A percentile compares a stretch with the other conserved stretches of the same genome.
Conservation (phyloP, 2,888 invertebrate species). For the Mesochorus sp. region DNA sequence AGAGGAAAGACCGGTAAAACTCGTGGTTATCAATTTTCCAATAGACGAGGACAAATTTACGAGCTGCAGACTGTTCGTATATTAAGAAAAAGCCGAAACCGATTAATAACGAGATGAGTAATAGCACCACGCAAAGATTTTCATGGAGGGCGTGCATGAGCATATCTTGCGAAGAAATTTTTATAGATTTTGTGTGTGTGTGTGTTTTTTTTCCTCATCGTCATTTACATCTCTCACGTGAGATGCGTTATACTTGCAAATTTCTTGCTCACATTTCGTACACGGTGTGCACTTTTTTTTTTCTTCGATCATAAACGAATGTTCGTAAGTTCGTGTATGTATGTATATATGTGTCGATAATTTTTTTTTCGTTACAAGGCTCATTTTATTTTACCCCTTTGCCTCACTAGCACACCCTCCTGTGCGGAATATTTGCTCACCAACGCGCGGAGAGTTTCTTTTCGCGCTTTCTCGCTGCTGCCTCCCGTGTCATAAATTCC, state of each 20-base stretch:
- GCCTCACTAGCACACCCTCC: constrained; percentile 46
- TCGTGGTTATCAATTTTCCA: constrained; percentile 1
- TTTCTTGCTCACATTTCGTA: constrained; percentile 51
- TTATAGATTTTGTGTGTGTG: not conserved
- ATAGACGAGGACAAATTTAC: constrained; percentile 51
- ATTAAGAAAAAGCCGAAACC: constrained; percentile 47
- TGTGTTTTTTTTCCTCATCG: constrained; percentile 19
- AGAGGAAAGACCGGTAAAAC: not conserved
- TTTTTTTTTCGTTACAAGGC: not conserved
- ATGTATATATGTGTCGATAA: not conserved
- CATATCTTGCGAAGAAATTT: constrained; percentile 32
- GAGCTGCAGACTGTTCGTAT: constrained; percentile 27
- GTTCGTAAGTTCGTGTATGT: too few species aligned
- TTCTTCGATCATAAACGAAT: constrained; percentile 36
- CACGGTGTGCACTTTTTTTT: constrained; percentile 41
- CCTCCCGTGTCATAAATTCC: constrained; percentile 50
- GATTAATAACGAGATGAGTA: constrained; percentile 60
- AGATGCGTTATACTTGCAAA: constrained; percentile 42
- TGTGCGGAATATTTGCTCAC: constrained; percentile 44
- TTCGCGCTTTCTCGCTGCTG: constrained; percentile 49
- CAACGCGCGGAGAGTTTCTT: constrained; percentile 43
- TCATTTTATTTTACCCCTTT: constrained; percentile 28
- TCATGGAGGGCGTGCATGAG: constrained; percentile 9
- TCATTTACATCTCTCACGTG: constrained; percentile 5
- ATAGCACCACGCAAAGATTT: constrained; percentile 33